Evolutionary conservation across 1,140 invertebrate species (phyloP).

Genomic region (Drosophila ambigua): DNA sequence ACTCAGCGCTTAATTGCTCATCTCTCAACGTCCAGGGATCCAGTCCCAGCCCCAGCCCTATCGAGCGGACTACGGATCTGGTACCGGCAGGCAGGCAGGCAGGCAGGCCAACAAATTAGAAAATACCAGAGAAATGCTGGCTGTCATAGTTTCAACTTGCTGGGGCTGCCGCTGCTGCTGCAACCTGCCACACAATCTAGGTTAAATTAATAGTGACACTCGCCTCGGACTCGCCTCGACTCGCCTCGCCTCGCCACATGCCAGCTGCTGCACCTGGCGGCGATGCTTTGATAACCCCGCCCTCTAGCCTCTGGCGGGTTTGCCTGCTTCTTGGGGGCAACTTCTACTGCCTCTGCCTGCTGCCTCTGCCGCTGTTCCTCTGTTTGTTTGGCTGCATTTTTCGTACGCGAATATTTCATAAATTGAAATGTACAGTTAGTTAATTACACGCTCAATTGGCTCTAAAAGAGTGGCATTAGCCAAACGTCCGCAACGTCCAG

Average conservation of each 20-base stretch:
- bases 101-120: constrained; percentile 59
- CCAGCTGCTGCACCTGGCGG: constrained; percentile 60
- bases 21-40: constrained; percentile 69
- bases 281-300: constrained; percentile 25
- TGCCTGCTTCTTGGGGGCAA: constrained; percentile 36
- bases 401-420: constrained; percentile 68
- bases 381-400: constrained; percentile 36
- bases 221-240: constrained; percentile 41
- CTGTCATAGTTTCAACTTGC: constrained; percentile 61
- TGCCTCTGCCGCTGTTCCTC: constrained; percentile 15
- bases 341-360: constrained; percentile 8
- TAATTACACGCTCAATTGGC: constrained; percentile 78
- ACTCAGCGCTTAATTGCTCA: constrained; percentile 80
- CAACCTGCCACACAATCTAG: constrained; percentile 60
- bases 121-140: constrained; percentile 52
- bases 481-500: constrained; percentile 4
- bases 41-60: constrained; percentile 36
- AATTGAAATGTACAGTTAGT: constrained; percentile 81
- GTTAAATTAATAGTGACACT: constrained; percentile 80
- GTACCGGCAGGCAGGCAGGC: constrained; percentile 2
- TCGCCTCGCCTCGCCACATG: constrained; percentile 31
- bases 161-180: background rate
- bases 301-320: constrained; percentile 14
- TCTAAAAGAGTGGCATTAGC: constrained; percentile 70
- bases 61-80: constrained; percentile 4